A percentile compares a stretch with the other conserved stretches of the same genome.
phyloP scores from a whole-genome alignment of 1,140 invertebrate genomes.

The Sycobia sp. region DNA sequence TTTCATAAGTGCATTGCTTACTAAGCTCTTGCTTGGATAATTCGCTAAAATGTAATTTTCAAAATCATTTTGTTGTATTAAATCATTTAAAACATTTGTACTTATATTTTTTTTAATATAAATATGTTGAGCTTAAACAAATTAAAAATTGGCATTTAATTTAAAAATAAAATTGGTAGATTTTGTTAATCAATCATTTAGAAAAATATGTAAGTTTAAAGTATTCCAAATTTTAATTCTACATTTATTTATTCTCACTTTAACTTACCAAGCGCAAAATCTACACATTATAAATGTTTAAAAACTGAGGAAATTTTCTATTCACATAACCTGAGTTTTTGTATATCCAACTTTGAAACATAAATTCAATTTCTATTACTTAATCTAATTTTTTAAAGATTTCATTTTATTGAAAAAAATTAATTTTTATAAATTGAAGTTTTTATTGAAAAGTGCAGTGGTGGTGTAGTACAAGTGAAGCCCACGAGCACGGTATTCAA shows the following conservation, averaged over 20 bases:
- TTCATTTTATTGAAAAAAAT: too few species aligned
- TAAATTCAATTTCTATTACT: not conserved
- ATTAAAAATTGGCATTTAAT: too few species aligned
- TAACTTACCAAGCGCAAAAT: slow-evolving; percentile 29
- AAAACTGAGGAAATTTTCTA: too few species aligned
- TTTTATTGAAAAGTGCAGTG: too few species aligned
- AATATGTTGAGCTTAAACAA: not conserved
- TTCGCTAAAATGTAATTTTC: slow-evolving; percentile 6
- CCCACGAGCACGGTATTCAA: too few species aligned
- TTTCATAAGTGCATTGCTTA: slow-evolving; percentile 27
- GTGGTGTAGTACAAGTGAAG: too few species aligned
- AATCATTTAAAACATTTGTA: not conserved
- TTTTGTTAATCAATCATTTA: not conserved
- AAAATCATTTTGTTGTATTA: too few species aligned
- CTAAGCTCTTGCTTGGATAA: slow-evolving; percentile 20
- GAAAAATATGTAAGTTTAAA: not conserved
- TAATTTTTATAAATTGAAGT: too few species aligned
- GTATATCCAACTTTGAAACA: too few species aligned
- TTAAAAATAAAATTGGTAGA: not conserved
- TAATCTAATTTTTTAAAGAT: too few species aligned
- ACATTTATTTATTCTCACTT: not conserved
- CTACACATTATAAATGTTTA: slow-evolving; percentile 22
- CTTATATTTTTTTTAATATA: not conserved
- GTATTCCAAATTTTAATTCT: not conserved
- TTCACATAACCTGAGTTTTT: slow-evolving; percentile 5